A percentile compares a stretch with the other conserved stretches of the same genome.
Conservation (phyloP, 2,113 vertebrate genomes). For the Corapipo altera region DNA sequence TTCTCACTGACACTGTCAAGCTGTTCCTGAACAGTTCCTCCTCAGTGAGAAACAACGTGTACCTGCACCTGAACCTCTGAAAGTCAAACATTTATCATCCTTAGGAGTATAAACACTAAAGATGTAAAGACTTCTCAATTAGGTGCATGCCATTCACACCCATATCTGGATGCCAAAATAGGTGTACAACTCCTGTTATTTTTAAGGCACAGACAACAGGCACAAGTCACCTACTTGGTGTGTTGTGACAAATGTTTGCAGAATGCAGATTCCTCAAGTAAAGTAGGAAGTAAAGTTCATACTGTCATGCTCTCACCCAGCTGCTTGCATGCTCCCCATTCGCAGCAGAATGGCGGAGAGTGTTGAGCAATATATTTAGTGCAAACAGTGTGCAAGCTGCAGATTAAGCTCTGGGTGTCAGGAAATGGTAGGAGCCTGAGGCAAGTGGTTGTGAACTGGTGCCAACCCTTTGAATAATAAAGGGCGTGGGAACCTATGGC, state of each 20-base stretch:
- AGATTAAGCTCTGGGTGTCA: not conserved
- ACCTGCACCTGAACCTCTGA: not conserved
- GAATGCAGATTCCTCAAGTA: not conserved
- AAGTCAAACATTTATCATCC: not conserved
- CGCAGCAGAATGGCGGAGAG: not conserved
- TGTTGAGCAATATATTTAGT: not conserved
- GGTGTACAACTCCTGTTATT: not conserved
- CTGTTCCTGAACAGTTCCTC: not conserved
- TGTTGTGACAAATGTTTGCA: not conserved
- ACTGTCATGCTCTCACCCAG: not conserved
- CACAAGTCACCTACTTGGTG: not conserved
- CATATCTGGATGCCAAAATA: not conserved
- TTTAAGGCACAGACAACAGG: not conserved
- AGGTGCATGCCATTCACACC: not conserved
- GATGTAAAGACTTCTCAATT: not conserved
- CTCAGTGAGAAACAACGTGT: not conserved
- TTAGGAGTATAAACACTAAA: not conserved
- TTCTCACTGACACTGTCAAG: not conserved
- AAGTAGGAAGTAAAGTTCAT: not conserved
- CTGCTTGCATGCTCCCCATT: fast-evolving
- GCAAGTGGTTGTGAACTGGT: not conserved
- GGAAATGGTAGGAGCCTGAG: not conserved
- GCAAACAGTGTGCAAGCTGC: not conserved
- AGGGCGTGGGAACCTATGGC: not conserved
- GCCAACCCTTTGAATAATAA: not conserved